Evolutionary conservation across 2,888 invertebrate species (phyloP), one percentile per base, ranked within the genome.

Genomic region (Balanococcus diminutus): DNA sequence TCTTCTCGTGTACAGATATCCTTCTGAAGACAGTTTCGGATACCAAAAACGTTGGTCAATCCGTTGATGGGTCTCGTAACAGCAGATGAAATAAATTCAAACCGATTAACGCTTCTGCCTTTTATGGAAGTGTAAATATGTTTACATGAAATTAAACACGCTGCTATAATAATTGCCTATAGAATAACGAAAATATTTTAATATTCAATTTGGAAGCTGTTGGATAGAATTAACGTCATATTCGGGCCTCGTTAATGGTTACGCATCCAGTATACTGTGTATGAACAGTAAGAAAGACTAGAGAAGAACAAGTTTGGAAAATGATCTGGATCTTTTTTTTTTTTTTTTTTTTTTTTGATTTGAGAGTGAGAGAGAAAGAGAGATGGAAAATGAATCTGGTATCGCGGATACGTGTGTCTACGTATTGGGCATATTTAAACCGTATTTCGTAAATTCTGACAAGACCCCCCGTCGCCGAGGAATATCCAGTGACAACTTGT

Each of bases 271-370:
- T n/a, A 39, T 39, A 39, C n/a, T 46, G n/a, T 46, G 5, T 5
- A 39, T 39, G 39, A 5, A 39, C 5, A 5, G 39, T 5, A 11
- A 25, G 61, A 11, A 22, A 6, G 61, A 22, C 22, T 22, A 22
- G 9, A 4, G 32, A 19, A 61, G 56, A 83, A 83, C 83, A n/a
- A 56, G 83, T 83, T 82, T 83, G 51, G 82, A 83, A 83, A 83
- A 83, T 83, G 83, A 83, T 83, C 83, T 83, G 83, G 83, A 83
- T 83, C 83, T 83, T 42, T 28, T 82, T n/a, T n/a, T n/a, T n/a
- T n/a, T n/a, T n/a, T n/a, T n/a, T n/a, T n/a, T n/a, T n/a, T n/a
- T n/a, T n/a, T n/a, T 46, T 51, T n/a, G 22, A 79, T 32, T 28
- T 32, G 9, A 1, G 25, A 25, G n/a, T 22, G 11, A 25, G 22